phyloP scores from a whole-genome alignment of 2,113 vertebrate genomes.

The Melierax canorus region DNA sequence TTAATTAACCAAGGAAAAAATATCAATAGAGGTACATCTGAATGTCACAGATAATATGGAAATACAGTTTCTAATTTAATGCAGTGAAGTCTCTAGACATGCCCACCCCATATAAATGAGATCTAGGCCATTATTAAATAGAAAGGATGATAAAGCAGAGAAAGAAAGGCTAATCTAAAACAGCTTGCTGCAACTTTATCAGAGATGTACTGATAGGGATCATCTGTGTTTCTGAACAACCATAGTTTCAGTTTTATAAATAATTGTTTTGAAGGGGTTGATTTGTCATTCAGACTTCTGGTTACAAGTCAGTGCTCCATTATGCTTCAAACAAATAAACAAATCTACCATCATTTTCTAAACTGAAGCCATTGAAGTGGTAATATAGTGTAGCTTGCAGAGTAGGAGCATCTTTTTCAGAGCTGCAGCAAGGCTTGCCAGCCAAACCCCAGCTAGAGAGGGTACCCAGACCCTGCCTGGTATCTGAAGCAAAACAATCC shows the following conservation, averaged over 20 bases:
- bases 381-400: background rate
- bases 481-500: background rate
- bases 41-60: conserved; percentile 66
- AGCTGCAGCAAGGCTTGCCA: background rate
- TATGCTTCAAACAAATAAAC: background rate
- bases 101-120: conserved; percentile 47
- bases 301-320: background rate
- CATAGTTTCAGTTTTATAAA: background rate
- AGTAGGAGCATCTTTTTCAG: background rate
- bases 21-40: conserved; percentile 59
- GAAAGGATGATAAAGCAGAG: background rate
- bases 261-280: background rate
- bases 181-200: background rate
- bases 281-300: background rate
- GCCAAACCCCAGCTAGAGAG: background rate
- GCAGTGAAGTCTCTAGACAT: conserved; percentile 35
- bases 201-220: background rate
- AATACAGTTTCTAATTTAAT: conserved; percentile 65
- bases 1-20: conserved; percentile 68
- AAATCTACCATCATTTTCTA: background rate
- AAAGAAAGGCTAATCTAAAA: conserved; percentile 1
- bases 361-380: background rate
- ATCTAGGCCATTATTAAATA: conserved; percentile 53
- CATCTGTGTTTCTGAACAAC: background rate
- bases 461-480: background rate